Evolutionary conservation across 2,797 vertebrate genomes (phyloP).

Genomic region (Lophotriccus pileatus): DNA sequence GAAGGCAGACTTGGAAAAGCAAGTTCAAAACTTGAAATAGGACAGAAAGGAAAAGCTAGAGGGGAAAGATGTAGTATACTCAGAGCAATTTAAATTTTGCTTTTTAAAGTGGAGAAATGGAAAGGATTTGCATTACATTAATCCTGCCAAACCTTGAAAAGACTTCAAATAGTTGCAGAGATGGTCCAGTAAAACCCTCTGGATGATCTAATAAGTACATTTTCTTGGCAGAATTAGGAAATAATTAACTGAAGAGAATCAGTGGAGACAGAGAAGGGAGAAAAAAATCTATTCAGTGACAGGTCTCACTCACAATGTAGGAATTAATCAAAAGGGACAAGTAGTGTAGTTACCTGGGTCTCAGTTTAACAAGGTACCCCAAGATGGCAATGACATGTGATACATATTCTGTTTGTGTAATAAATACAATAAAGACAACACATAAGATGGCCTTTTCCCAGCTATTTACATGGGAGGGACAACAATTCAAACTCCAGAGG

Average conservation of each 20-base stretch:
- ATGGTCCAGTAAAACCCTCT: constrained; percentile 26
- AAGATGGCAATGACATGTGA: neutral
- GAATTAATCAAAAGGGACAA: neutral
- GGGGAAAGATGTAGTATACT: neutral
- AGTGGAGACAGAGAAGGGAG: neutral
- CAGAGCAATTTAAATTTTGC: neutral
- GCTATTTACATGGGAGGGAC: neutral
- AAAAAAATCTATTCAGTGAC: neutral
- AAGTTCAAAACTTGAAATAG: neutral
- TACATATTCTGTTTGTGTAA: neutral
- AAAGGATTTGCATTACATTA: neutral
- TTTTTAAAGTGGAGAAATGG: neutral
- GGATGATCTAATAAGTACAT: constrained; percentile 37
- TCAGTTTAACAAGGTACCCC: neutral
- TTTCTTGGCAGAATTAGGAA: constrained; percentile 49
- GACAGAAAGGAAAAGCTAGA: neutral
- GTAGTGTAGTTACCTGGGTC: neutral
- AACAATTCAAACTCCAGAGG: neutral
- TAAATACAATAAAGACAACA: neutral
- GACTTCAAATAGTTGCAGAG: neutral
- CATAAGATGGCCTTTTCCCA: neutral
- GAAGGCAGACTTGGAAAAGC: neutral
- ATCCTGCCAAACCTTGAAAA: neutral
- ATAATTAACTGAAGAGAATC: constrained; percentile 14
- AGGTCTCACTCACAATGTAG: neutral